A percentile compares a stretch with the other conserved stretches of the same genome.
Evolutionary conservation across 2,113 vertebrate genomes (phyloP).

Genomic region (Gavialis gangeticus): DNA sequence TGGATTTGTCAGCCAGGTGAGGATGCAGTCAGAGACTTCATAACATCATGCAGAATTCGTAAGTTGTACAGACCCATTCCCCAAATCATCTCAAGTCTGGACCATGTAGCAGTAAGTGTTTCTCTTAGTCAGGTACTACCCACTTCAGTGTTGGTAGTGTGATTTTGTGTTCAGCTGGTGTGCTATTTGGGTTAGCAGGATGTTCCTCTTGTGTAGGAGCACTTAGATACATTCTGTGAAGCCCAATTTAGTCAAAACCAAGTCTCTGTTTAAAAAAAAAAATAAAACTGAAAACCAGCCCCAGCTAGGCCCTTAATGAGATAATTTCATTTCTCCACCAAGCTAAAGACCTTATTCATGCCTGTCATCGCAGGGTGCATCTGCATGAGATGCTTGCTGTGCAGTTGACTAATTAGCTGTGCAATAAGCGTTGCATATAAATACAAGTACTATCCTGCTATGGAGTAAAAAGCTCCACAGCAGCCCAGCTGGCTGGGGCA

Average conservation of each 20-base stretch:
- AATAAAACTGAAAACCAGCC: not conserved
- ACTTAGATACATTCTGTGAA: not conserved
- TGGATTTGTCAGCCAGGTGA: no score
- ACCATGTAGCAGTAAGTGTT: not conserved
- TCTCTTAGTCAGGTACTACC: not conserved
- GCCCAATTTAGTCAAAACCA: not conserved
- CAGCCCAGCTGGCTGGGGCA: no score
- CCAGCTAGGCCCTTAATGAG: not conserved
- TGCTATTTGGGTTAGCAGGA: not conserved
- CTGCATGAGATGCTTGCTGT: no score
- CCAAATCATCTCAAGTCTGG: no score
- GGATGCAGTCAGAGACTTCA: no score
- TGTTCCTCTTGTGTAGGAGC: not conserved
- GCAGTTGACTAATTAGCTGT: no score
- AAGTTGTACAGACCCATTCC: no score
- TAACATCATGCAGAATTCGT: no score
- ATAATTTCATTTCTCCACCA: not conserved
- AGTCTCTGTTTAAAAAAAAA: not conserved
- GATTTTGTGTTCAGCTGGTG: not conserved
- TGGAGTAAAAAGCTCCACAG: no score
- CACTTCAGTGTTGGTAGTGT: rapidly evolving
- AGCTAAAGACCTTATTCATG: not conserved
- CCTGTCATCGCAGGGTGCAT: not conserved
- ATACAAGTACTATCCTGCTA: no score
- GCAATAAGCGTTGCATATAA: no score